Evolutionary conservation across 2,888 invertebrate genomes (phyloP), one percentile per base, ranked within the genome.

Genomic region (Charanyca ferruginea): DNA sequence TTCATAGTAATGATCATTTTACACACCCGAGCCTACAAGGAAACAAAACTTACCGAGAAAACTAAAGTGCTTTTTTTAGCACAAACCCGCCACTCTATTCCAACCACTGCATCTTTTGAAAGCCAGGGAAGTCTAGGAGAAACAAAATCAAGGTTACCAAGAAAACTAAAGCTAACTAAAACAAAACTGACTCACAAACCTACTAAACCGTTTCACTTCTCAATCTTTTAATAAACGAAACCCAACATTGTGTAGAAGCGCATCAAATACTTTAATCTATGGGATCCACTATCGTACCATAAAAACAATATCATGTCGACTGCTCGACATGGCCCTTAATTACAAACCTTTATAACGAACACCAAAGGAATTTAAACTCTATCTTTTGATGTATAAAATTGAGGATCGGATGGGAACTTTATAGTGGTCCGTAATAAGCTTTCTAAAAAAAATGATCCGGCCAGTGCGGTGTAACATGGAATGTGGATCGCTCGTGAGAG

Each of bases 241-340:
- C 61, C 45, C 48, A 54, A 72, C 85, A 82, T 81, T 80, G 83
- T 83, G 70, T 78, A 79, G 68, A 78, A 79, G 82, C 83, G 83
- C 85, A 84, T 89, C 89, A 87, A 91, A 91, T 88, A 88, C 88
- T 84, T 89, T 89, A 91, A 92, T 91, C 93, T 93, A 92, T 89
- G 89, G 87, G 88, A 88, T 90, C 90, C 90, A 90, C 93, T 93
- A 92, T 91, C 91, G 90, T 87, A 81, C 88, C 89, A 93, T 92
- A 94, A 94, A 94, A 94, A 94, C 93, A 94, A 94, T 94, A 94
- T 94, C 91, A 91, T 86, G 89, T 91, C 88, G 89, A 88, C 89
- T 88, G 85, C 84, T 84, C 87, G 87, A 91, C 92, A 91, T 84
- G 89, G 87, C 79, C 91, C 94, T 93, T 94, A 94, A 94, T 94